phyloP scores from a whole-genome alignment of 2,113 vertebrate genomes.

The Caloenas nicobarica region DNA sequence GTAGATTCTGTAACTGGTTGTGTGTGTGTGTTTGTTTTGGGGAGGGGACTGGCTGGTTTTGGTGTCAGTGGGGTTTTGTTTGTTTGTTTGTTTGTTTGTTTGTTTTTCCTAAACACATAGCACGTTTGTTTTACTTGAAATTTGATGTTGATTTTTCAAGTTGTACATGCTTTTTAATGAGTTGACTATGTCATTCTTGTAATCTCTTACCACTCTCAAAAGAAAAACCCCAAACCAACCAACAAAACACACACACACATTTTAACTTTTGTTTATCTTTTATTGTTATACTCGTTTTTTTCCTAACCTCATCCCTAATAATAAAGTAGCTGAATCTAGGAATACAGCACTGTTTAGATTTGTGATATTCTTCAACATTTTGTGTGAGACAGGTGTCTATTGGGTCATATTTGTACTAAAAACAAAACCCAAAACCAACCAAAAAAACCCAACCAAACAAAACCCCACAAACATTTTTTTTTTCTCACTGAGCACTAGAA shows the following conservation, averaged over 20 bases:
- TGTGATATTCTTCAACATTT: background rate
- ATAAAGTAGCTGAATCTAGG: background rate
- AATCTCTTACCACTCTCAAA: accelerated
- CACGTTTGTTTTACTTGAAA: background rate
- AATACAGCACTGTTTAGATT: background rate
- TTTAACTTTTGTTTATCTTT: background rate
- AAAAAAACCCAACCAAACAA: too few relatives aligned
- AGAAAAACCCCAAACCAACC: background rate
- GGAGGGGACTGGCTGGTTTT: too few relatives aligned
- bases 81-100: background rate
- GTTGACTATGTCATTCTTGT: background rate
- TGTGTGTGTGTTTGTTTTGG: too few relatives aligned
- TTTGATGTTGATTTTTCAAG: background rate
- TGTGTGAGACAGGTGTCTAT: background rate
- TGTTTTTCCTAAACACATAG: background rate
- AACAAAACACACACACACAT: background rate
- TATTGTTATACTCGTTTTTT: background rate
- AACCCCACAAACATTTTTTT: background rate
- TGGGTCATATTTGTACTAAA: background rate
- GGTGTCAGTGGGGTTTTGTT: too few relatives aligned
- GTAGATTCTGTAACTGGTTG: background rate
- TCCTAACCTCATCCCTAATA: background rate
- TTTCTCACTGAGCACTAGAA: background rate
- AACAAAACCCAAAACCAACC: too few relatives aligned
- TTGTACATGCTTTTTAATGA: background rate